Conservation (phyloP, 2,888 invertebrate genomes). For the Cephus rjabovi region DNA sequence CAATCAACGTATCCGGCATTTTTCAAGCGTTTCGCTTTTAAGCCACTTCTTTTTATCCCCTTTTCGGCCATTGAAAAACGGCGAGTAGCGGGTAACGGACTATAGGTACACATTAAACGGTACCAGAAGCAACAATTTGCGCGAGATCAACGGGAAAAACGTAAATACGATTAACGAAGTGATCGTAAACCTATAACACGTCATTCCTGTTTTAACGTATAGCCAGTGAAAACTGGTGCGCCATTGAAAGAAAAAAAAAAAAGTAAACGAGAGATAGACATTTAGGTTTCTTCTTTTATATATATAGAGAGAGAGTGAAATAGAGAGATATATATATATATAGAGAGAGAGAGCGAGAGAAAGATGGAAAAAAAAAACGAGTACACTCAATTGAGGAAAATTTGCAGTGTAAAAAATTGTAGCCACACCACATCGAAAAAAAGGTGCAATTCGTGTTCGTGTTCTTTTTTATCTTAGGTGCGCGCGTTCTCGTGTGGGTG, state of each 20-base stretch:
- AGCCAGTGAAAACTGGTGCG: neutral
- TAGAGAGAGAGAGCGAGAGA: neutral
- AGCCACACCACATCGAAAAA: conserved; percentile 66
- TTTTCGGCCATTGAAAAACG: neutral
- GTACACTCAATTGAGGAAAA: conserved; percentile 16
- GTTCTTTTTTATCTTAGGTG: conserved; percentile 17
- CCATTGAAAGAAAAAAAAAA: conserved; percentile 25
- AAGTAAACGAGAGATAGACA: conserved; percentile 31
- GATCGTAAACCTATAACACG: neutral
- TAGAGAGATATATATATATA: too few relatives aligned
- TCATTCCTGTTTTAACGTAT: neutral
- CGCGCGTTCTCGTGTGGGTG: conserved; percentile 57
- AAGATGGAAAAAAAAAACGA: neutral
- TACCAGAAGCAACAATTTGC: neutral
- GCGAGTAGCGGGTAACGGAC: neutral
- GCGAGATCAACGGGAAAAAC: neutral
- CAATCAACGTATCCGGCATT: conserved; percentile 56
- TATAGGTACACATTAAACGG: neutral
- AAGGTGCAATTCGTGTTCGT: conserved; percentile 46
- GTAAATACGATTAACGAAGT: neutral
- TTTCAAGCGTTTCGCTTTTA: conserved; percentile 6
- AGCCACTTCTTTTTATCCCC: neutral
- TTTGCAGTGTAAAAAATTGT: conserved; percentile 58
- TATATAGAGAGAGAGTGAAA: neutral
- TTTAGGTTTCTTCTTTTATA: conserved; percentile 16